A percentile compares a stretch with the other conserved stretches of the same genome.
phyloP scores from a whole-genome alignment of 2,797 vertebrate species.

The Pangasius djambal region DNA sequence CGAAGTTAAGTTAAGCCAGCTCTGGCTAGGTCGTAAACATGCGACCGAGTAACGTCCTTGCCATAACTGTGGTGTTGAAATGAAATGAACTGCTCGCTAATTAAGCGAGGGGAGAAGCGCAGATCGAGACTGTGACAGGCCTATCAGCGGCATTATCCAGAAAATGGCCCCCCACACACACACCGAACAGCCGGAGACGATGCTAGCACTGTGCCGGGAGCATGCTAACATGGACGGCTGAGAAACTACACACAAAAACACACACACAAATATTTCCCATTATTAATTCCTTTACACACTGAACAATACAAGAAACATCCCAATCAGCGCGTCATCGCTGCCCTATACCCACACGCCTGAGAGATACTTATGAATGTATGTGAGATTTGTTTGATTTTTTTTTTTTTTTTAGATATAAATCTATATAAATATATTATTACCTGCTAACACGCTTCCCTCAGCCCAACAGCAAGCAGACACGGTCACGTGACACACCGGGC shows the following conservation, averaged over 20 bases:
- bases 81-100: neutral
- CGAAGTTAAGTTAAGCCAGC: neutral
- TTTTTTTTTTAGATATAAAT: neutral
- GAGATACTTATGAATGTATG: slow-evolving; percentile 23
- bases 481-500: slow-evolving; percentile 76
- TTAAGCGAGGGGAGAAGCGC: neutral
- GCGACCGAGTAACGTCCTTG: slow-evolving; percentile 42
- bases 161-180: slow-evolving; percentile 65
- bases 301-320: neutral
- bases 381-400: slow-evolving; percentile 46
- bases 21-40: slow-evolving; percentile 50
- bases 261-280: slow-evolving; percentile 21
- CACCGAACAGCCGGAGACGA: neutral
- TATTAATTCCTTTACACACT: slow-evolving; percentile 21
- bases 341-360: neutral
- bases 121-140: neutral
- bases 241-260: slow-evolving; percentile 62
- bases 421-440: slow-evolving; percentile 67
- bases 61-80: neutral
- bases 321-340: no score
- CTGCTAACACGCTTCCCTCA: slow-evolving; percentile 81
- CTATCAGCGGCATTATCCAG: slow-evolving; percentile 18
- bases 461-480: slow-evolving; percentile 73
- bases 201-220: slow-evolving; percentile 71
- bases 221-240: slow-evolving; percentile 62